Conservation (phyloP, 2,888 invertebrate genomes). For the Sclerodermus sp. region DNA sequence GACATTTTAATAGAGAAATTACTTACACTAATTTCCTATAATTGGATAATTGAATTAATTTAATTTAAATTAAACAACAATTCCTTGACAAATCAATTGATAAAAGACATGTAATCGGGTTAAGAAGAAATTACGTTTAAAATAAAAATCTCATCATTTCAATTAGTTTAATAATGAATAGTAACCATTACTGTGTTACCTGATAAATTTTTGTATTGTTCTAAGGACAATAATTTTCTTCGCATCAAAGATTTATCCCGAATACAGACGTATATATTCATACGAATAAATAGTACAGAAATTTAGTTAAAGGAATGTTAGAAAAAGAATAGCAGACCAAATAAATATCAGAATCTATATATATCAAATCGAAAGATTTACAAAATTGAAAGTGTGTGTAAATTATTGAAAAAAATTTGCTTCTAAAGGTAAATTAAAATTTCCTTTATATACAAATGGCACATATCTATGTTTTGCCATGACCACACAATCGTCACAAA, state of each 20-base stretch:
- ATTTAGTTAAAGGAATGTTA: neutral
- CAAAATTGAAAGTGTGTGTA: neutral
- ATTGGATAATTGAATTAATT: too few species aligned
- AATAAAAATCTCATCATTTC: neutral
- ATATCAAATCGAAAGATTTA: neutral
- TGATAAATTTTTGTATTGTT: conserved; percentile 29
- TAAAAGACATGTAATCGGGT: too few species aligned
- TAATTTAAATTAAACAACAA: too few species aligned
- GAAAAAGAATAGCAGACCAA: neutral
- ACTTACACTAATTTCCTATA: too few species aligned
- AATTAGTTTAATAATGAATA: conserved; percentile 12
- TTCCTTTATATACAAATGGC: too few species aligned
- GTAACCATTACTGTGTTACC: conserved; percentile 24
- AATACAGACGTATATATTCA: neutral
- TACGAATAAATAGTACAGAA: neutral
- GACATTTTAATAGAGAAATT: too few species aligned
- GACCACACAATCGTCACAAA: conserved; percentile 15
- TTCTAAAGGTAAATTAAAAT: too few species aligned
- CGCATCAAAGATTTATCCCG: conserved; percentile 7
- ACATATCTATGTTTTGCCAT: conserved; percentile 38
- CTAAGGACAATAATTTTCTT: conserved; percentile 35
- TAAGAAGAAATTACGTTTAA: neutral
- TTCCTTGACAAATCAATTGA: too few species aligned
- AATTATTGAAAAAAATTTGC: neutral
- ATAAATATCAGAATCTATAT: neutral